Conservation (phyloP, 2,888 invertebrate genomes). For the Frankliniella intonsa region DNA sequence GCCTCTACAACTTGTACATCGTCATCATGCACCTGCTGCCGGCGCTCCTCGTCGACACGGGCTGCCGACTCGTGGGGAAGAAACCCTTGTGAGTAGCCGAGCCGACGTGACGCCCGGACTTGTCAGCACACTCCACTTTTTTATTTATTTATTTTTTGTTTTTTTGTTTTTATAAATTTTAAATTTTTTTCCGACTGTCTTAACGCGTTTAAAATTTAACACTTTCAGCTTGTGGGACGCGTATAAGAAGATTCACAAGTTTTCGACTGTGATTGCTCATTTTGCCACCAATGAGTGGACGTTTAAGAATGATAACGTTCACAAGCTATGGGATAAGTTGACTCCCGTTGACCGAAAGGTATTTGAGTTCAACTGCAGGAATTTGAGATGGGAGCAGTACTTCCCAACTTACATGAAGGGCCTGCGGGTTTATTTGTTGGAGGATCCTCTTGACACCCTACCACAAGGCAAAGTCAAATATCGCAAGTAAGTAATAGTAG, state of each 20-base stretch:
- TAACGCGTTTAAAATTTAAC: background rate
- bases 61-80: slow-evolving; percentile 58
- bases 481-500: slow-evolving; percentile 49
- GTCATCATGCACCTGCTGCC: slow-evolving; percentile 67
- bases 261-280: slow-evolving; percentile 68
- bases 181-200: too few relatives aligned
- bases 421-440: slow-evolving; percentile 69
- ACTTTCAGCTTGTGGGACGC: slow-evolving; percentile 63
- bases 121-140: too few relatives aligned
- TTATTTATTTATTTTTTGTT: slow-evolving; percentile 21
- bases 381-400: slow-evolving; percentile 72
- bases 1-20: slow-evolving; percentile 52
- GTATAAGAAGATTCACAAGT: slow-evolving; percentile 69
- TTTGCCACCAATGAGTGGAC: slow-evolving; percentile 76
- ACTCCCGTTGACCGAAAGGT: slow-evolving; percentile 55
- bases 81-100: slow-evolving; percentile 58
- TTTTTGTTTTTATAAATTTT: too few relatives aligned
- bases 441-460: slow-evolving; percentile 72
- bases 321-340: slow-evolving; percentile 55
- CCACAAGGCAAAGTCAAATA: slow-evolving; percentile 61
- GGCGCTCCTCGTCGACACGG: slow-evolving; percentile 61
- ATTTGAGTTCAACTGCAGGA: slow-evolving; percentile 67
- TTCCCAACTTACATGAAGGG: slow-evolving; percentile 67
- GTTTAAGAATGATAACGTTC: slow-evolving; percentile 60
- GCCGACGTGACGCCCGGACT: too few relatives aligned